Percentiles rank a stretch among this genome's conserved stretches.
phyloP scores from a whole-genome alignment of 2,113 vertebrate genomes.

The Trochalopteron elliotii region DNA sequence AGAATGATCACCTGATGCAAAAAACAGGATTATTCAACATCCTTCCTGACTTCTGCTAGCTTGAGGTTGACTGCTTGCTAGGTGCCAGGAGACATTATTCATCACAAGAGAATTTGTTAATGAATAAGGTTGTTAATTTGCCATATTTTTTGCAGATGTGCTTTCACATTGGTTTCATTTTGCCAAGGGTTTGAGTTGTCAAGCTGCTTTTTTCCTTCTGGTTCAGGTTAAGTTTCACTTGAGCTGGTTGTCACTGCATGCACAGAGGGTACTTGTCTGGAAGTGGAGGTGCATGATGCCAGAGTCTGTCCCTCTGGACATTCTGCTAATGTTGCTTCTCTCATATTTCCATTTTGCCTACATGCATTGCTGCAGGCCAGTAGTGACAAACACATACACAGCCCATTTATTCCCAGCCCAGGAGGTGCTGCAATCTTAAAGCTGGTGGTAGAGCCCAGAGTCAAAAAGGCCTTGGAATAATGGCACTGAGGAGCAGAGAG shows the following conservation, averaged over 20 bases:
- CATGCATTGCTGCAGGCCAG: neutral
- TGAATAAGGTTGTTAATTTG: neutral
- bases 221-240: neutral
- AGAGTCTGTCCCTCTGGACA: neutral
- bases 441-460: neutral
- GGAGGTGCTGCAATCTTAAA: neutral
- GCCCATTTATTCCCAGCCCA: neutral
- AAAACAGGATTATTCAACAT: neutral
- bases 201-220: neutral
- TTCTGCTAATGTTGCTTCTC: neutral
- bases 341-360: neutral
- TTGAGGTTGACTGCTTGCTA: neutral
- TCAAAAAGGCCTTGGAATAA: neutral
- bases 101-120: neutral
- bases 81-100: conserved; percentile 23
- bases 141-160: neutral
- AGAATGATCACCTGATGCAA: neutral
- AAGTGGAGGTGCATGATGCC: neutral
- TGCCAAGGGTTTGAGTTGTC: neutral
- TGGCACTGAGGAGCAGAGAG: neutral
- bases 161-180: neutral
- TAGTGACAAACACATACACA: neutral
- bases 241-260: neutral
- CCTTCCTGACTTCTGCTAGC: neutral
- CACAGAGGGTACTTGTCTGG: neutral